Conservation (phyloP, 2,888 invertebrate species). For the Belgica antarctica region DNA sequence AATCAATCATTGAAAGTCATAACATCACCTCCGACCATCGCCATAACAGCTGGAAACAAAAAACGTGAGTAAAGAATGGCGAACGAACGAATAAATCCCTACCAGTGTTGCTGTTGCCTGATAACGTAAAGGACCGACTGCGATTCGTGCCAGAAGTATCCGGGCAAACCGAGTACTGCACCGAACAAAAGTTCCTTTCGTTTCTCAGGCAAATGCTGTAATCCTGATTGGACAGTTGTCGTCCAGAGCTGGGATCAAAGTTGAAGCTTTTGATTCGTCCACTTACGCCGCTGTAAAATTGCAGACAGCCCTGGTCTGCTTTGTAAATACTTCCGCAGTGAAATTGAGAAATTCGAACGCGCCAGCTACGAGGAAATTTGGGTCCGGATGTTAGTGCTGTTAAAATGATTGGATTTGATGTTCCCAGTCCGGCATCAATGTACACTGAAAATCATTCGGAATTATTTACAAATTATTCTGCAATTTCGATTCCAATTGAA, state of each 20-base stretch:
- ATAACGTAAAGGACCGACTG: constrained; percentile 71
- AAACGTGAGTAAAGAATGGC: no score
- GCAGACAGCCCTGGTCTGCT: constrained; percentile 55
- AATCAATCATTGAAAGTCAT: not conserved
- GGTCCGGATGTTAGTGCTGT: constrained; percentile 78
- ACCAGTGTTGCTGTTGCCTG: constrained; percentile 68
- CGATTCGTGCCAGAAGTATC: constrained; percentile 69
- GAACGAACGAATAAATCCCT: no score
- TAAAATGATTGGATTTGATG: constrained; percentile 66
- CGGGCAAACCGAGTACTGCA: constrained; percentile 75
- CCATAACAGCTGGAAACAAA: not conserved
- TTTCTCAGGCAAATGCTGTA: constrained; percentile 82
- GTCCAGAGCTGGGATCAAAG: constrained; percentile 71
- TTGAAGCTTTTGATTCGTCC: constrained; percentile 82
- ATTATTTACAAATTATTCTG: constrained; percentile 13
- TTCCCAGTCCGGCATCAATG: constrained; percentile 68
- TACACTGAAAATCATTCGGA: constrained; percentile 68
- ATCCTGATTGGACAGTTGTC: constrained; percentile 83
- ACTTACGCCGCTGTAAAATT: constrained; percentile 63
- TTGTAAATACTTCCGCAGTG: constrained; percentile 71
- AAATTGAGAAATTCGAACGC: constrained; percentile 76
- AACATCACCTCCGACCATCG: not conserved
- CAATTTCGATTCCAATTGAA: not conserved
- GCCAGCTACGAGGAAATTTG: constrained; percentile 73
- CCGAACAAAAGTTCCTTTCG: constrained; percentile 83